These are phyloP conservation scores for Drosophila pandora DNA, from an alignment of 1,140 invertebrate species.

Conservation along the genomic window DNA sequence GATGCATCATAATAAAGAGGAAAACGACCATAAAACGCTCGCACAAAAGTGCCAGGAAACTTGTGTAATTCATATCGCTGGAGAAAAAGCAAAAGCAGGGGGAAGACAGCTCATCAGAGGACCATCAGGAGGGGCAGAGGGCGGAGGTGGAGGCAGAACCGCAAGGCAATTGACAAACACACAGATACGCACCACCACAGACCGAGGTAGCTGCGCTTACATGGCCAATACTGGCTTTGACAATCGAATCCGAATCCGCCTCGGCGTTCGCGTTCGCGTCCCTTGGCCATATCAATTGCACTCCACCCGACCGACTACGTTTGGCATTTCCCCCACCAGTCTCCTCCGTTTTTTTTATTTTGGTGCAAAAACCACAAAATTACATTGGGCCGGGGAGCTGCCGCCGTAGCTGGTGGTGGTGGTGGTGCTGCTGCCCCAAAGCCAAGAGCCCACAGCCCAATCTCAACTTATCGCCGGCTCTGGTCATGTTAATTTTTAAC, in stretches of 20 bases:
- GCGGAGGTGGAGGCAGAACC: slow-evolving; percentile 26
- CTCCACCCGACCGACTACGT: slow-evolving; percentile 27
- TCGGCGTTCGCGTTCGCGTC: slow-evolving; percentile 50
- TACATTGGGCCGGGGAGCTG: slow-evolving; percentile 53
- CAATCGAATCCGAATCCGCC: slow-evolving; percentile 69
- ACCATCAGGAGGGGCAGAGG: neutral
- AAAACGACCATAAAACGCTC: slow-evolving; percentile 75
- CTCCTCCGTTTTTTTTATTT: slow-evolving; percentile 38
- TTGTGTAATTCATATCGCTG: slow-evolving; percentile 81
- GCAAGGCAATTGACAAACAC: slow-evolving; percentile 53
- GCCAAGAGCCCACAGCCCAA: slow-evolving; percentile 52
- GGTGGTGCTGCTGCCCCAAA: slow-evolving; percentile 15
- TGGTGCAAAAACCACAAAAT: slow-evolving; percentile 71
- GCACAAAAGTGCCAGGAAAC: slow-evolving; percentile 70
- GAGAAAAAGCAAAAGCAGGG: slow-evolving; percentile 31
- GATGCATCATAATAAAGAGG: slow-evolving; percentile 74
- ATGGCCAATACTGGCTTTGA: slow-evolving; percentile 66
- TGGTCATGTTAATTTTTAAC: slow-evolving; percentile 80
- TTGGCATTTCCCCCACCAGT: slow-evolving; percentile 25
- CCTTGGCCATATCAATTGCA: slow-evolving; percentile 74
- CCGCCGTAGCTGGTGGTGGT: neutral
- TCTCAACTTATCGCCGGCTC: slow-evolving; percentile 74
- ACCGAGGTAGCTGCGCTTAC: slow-evolving; percentile 46
- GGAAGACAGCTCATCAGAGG: slow-evolving; percentile 33
- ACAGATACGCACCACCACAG: slow-evolving; percentile 19